Conservation (phyloP, 2,888 invertebrate species). For the Clepsis dumicolana region DNA sequence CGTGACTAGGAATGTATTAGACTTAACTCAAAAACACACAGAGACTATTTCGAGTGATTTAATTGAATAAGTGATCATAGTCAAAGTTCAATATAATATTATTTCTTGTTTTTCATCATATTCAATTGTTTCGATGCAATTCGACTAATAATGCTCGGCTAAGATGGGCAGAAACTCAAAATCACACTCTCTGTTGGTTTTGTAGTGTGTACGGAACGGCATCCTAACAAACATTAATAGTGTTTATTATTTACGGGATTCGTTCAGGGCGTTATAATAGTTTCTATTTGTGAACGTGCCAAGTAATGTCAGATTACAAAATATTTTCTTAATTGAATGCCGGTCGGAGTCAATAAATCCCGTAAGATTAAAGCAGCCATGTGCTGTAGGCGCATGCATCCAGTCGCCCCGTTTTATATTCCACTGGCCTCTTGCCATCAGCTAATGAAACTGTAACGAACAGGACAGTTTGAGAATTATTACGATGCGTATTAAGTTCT, state of each 20-base stretch:
- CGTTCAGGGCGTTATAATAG: not conserved
- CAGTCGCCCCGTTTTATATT: constrained; percentile 55
- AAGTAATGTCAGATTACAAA: constrained; percentile 41
- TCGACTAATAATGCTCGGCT: too few relatives aligned
- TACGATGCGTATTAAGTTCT: constrained; percentile 32
- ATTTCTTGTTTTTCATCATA: too few relatives aligned
- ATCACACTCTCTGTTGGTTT: not conserved
- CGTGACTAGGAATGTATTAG: not conserved
- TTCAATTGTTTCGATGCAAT: too few relatives aligned
- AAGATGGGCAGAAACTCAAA: too few relatives aligned
- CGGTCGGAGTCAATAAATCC: constrained; percentile 42
- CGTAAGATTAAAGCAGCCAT: constrained; percentile 65
- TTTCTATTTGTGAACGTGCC: constrained; percentile 21
- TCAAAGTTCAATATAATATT: too few relatives aligned
- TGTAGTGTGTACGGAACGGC: too few relatives aligned
- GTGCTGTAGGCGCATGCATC: constrained; percentile 60
- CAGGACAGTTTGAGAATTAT: constrained; percentile 44
- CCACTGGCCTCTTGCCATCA: constrained; percentile 67
- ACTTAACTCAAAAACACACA: not conserved
- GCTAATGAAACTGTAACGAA: constrained; percentile 48
- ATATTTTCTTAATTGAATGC: constrained; percentile 59
- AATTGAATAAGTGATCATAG: too few relatives aligned
- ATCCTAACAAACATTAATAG: not conserved
- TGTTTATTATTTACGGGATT: not conserved
- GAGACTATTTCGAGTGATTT: not conserved